Conservation (phyloP, 2,888 invertebrate genomes). For the Phortica magna region DNA sequence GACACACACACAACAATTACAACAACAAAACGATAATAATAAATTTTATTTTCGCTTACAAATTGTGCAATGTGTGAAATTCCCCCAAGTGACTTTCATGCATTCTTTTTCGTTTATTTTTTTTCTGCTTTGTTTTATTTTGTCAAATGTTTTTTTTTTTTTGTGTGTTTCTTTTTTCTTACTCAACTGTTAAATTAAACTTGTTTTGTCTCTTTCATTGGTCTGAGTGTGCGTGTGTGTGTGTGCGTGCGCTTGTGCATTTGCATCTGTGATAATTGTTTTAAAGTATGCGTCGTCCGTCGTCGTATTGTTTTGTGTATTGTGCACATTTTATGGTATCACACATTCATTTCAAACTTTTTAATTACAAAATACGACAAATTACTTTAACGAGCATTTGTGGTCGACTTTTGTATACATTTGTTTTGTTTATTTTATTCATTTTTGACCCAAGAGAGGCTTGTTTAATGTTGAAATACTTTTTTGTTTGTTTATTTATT, state of each 20-base stretch:
- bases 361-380: slow-evolving; percentile 67
- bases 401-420: background rate
- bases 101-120: slow-evolving; percentile 30
- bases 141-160: slow-evolving; percentile 2
- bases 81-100: slow-evolving; percentile 54
- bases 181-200: slow-evolving; percentile 6
- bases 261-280: slow-evolving; percentile 66
- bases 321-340: slow-evolving; percentile 47
- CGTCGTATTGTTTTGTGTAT: slow-evolving; percentile 24
- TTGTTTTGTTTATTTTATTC: background rate
- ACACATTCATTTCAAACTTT: slow-evolving; percentile 60
- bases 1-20: slow-evolving; percentile 48
- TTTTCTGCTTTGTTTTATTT: slow-evolving; percentile 19
- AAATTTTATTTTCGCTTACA: slow-evolving; percentile 63
- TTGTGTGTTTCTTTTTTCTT: slow-evolving; percentile 5
- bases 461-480: background rate
- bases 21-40: slow-evolving; percentile 63
- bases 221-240: slow-evolving; percentile 31
- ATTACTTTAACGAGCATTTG: slow-evolving; percentile 64
- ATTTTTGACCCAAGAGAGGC: slow-evolving; percentile 13
- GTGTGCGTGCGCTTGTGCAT: slow-evolving; percentile 11
- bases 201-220: slow-evolving; percentile 17
- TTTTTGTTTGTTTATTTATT: background rate
- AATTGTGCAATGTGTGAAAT: slow-evolving; percentile 32
- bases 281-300: slow-evolving; percentile 49